Percentiles rank a stretch among this genome's conserved stretches.
phyloP scores from a whole-genome alignment of 2,113 vertebrate genomes.

The Pimephales promelas region DNA sequence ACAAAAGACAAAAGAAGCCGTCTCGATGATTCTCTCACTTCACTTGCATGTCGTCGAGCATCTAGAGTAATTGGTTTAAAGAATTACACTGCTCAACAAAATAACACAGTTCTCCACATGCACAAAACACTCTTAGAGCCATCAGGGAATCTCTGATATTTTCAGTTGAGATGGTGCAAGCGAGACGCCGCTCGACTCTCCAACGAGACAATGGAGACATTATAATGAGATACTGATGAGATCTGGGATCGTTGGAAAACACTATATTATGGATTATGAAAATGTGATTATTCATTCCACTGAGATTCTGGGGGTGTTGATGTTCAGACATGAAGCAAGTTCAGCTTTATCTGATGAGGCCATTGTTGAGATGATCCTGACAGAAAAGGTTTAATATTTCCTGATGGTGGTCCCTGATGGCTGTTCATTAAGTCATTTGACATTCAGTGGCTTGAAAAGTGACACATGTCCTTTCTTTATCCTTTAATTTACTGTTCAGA shows the following conservation, averaged over 20 bases:
- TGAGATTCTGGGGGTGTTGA: constrained; percentile 28
- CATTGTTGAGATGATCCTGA: constrained; percentile 30
- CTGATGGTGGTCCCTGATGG: neutral
- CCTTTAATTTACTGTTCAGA: neutral
- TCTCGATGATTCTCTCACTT: constrained; percentile 42
- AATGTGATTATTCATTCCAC: constrained; percentile 48
- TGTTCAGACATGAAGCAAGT: constrained; percentile 20
- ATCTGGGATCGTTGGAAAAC: constrained; percentile 35
- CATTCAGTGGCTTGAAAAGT: neutral
- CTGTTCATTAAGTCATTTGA: constrained; percentile 15
- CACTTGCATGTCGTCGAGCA: constrained; percentile 21
- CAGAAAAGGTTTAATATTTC: neutral
- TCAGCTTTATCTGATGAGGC: constrained; percentile 18
- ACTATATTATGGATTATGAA: constrained; percentile 44
- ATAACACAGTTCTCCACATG: constrained; percentile 4
- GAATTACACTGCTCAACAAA: constrained; percentile 43
- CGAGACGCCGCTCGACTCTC: constrained; percentile 39
- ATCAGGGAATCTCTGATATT: constrained; percentile 43
- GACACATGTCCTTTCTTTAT: neutral
- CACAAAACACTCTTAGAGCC: constrained; percentile 31
- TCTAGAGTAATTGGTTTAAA: constrained; percentile 55
- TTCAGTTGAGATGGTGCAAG: constrained; percentile 24
- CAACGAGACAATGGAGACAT: constrained; percentile 46
- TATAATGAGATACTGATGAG: constrained; percentile 53
- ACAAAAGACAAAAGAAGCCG: neutral